Conservation (phyloP, 2,113 vertebrate genomes). For the Ancistrus triradiatus region DNA sequence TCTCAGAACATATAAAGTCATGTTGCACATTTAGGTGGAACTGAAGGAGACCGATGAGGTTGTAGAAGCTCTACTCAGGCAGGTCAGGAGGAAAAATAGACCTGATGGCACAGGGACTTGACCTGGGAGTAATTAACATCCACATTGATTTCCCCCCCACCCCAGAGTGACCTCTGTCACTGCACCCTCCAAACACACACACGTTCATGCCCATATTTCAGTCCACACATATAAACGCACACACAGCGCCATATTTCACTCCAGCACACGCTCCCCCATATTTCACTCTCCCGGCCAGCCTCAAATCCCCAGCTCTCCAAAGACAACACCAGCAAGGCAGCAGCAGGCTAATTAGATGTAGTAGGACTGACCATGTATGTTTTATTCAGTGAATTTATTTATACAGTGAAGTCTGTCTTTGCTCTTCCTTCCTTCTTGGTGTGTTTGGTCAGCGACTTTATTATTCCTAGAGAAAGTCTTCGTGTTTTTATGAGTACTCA, state of each 20-base stretch:
- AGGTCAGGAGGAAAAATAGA: slow-evolving; percentile 46
- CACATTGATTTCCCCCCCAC: slow-evolving; percentile 73
- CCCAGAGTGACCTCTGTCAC: slow-evolving; percentile 72
- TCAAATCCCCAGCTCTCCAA: slow-evolving; percentile 45
- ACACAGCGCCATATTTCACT: slow-evolving; percentile 23
- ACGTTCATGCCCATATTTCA: slow-evolving; percentile 25
- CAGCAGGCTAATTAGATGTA: slow-evolving; percentile 42
- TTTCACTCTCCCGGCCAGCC: slow-evolving; percentile 57
- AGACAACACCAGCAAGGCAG: slow-evolving; percentile 36
- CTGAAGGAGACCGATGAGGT: not conserved
- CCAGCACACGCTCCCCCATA: slow-evolving; percentile 45
- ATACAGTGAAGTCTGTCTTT: slow-evolving; percentile 10
- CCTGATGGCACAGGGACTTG: slow-evolving; percentile 56
- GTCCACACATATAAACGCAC: slow-evolving; percentile 19
- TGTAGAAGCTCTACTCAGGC: slow-evolving; percentile 17
- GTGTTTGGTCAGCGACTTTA: slow-evolving; percentile 23
- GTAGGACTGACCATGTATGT: slow-evolving; percentile 18
- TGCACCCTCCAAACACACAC: slow-evolving; percentile 60
- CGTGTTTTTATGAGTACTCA: not conserved
- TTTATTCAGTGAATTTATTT: slow-evolving; percentile 33
- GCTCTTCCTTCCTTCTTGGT: not conserved
- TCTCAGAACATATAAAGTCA: no score
- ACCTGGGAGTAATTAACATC: slow-evolving; percentile 76
- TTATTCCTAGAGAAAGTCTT: slow-evolving; percentile 13
- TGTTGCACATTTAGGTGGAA: not conserved